These are phyloP conservation scores for Pachliopta kotzebuea DNA, from an alignment of 2,888 invertebrate species.

Conservation along the genomic window DNA sequence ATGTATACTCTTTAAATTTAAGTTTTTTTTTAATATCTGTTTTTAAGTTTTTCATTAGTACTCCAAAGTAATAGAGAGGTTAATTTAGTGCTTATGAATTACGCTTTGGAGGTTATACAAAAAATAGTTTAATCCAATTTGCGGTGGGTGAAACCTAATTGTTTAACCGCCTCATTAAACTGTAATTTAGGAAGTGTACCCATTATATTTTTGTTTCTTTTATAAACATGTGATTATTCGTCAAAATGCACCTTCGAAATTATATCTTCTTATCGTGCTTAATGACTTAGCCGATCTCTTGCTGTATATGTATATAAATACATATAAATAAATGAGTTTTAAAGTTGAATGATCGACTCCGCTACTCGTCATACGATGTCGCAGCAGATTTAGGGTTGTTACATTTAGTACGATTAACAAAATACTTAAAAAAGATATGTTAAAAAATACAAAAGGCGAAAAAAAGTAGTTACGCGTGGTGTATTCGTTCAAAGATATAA, in stretches of 20 bases:
- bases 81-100: no score
- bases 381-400: constrained; percentile 22
- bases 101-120: background rate
- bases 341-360: constrained; percentile 29
- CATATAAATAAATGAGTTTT: constrained; percentile 24
- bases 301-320: constrained; percentile 18
- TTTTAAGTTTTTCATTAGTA: no score
- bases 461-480: no score
- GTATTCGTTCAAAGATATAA: no score
- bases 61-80: no score
- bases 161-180: background rate
- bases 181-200: constrained; percentile 1
- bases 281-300: constrained; percentile 26
- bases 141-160: background rate
- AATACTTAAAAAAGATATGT: no score
- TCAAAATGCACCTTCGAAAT: constrained; percentile 24
- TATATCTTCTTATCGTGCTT: constrained; percentile 20
- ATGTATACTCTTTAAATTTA: no score
- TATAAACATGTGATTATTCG: constrained; percentile 12
- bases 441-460: no score
- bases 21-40: no score
- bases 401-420: background rate
- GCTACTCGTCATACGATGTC: constrained; percentile 27
- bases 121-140: no score
- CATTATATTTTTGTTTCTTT: constrained; percentile 4